These are phyloP conservation scores for Aethes cnicana DNA, from an alignment of 2,888 invertebrate species.

Conservation along the genomic window DNA sequence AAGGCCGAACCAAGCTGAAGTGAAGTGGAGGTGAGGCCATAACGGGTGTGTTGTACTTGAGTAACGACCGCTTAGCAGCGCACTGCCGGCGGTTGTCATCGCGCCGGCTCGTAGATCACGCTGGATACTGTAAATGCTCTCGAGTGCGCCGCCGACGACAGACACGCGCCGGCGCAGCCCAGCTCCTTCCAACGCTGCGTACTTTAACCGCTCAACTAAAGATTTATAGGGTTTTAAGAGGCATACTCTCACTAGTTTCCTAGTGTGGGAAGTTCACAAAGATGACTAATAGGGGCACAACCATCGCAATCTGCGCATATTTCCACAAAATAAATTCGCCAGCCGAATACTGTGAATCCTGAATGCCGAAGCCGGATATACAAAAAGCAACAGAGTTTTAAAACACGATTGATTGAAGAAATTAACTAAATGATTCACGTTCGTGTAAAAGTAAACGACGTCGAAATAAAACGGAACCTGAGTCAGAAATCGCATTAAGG, in stretches of 20 bases:
- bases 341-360: constrained; percentile 75
- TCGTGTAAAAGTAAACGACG: constrained; percentile 3
- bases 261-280: constrained; percentile 26
- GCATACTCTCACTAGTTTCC: constrained; percentile 29
- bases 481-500: constrained; percentile 62
- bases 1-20: no score
- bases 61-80: constrained; percentile 29
- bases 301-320: constrained; percentile 5
- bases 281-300: constrained; percentile 17
- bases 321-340: constrained; percentile 52
- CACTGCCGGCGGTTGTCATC: constrained; percentile 63
- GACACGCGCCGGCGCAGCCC: constrained; percentile 54
- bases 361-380: constrained; percentile 64
- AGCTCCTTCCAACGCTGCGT: constrained; percentile 41
- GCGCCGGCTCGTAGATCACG: constrained; percentile 64
- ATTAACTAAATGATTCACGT: constrained; percentile 16
- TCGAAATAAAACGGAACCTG: constrained; percentile 8
- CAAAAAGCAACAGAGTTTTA: constrained; percentile 7
- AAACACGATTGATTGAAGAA: constrained; percentile 12
- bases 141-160: constrained; percentile 60
- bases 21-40: constrained; percentile 6
- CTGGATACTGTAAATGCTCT: constrained; percentile 64
- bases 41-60: constrained; percentile 4
- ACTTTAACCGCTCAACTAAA: constrained; percentile 55
- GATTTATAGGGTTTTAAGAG: constrained; percentile 60